Conservation (phyloP, 2,113 vertebrate genomes). For the Ciconia maguari region DNA sequence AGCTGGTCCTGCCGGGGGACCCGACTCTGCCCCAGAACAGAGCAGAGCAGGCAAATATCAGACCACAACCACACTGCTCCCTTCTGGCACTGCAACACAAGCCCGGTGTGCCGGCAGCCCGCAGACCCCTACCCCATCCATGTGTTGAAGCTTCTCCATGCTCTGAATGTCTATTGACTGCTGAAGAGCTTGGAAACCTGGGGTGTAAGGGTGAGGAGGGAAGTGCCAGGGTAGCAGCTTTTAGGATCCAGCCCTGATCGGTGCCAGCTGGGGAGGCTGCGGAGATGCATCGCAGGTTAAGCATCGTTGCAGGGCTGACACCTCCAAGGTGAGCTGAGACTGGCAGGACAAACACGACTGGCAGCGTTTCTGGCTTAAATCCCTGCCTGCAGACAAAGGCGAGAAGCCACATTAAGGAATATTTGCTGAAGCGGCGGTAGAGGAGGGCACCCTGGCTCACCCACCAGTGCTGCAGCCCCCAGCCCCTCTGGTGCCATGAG, state of each 20-base stretch:
- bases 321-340: conserved; percentile 20
- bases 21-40: accelerated
- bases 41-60: neutral
- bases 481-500: neutral
- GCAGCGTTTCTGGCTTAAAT: neutral
- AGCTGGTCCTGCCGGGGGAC: neutral
- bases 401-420: neutral
- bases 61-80: neutral
- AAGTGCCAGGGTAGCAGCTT: neutral
- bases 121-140: neutral
- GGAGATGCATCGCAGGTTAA: neutral
- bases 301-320: neutral
- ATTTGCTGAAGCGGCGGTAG: neutral
- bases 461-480: neutral
- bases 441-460: neutral
- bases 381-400: conserved; percentile 13
- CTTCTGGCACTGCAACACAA: neutral
- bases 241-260: neutral
- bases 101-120: accelerated
- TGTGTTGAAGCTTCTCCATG: neutral
- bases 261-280: neutral
- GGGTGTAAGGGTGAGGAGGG: neutral
- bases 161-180: neutral
- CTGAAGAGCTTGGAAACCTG: neutral
- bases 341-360: conserved; percentile 15